Evolutionary conservation across 2,113 vertebrate genomes (phyloP).

Genomic region (Grallaria varia): DNA sequence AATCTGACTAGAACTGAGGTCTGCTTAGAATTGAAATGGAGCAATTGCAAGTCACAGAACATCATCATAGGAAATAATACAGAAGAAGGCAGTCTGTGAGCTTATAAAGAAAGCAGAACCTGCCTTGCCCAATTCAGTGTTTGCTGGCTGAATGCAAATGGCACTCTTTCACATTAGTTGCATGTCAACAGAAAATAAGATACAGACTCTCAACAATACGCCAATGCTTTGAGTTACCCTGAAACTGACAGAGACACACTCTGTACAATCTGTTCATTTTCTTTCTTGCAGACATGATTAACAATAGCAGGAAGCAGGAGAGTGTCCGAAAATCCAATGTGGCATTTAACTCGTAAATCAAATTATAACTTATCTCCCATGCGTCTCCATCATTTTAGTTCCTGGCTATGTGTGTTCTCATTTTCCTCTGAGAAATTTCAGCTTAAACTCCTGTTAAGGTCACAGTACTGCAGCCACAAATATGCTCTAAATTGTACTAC

Average conservation of each 20-base stretch:
- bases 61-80: neutral
- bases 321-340: neutral
- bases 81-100: neutral
- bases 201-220: neutral
- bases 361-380: neutral
- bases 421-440: neutral
- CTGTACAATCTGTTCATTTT: neutral
- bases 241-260: neutral
- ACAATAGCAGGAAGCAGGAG: neutral
- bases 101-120: neutral
- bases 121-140: neutral
- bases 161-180: neutral
- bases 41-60: neutral
- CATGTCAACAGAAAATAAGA: neutral
- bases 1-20: neutral
- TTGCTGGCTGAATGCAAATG: slow-evolving; percentile 3
- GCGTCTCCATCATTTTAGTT: neutral
- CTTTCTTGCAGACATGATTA: neutral
- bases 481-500: neutral
- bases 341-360: neutral
- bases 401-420: neutral
- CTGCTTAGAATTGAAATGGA: slow-evolving; percentile 12
- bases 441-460: neutral
- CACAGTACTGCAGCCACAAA: neutral
- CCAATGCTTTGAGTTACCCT: neutral